These are phyloP conservation scores for Pangasianodon gigas DNA, from an alignment of 2,113 vertebrate genomes.

Conservation along the genomic window DNA sequence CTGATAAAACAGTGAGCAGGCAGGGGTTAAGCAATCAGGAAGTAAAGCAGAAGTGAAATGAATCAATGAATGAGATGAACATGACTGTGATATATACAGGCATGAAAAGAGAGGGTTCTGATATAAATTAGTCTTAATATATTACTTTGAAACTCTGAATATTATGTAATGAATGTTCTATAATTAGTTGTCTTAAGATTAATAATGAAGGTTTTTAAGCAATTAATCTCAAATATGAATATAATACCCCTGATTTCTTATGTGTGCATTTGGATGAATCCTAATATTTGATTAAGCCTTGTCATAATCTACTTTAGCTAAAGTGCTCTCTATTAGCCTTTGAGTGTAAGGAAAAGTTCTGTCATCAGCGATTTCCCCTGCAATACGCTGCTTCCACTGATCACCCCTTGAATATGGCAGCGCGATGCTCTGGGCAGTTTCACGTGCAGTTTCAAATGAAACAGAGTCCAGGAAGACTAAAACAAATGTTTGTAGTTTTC, in stretches of 20 bases:
- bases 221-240: background rate
- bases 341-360: constrained; percentile 5
- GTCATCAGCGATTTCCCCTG: constrained; percentile 26
- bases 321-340: constrained; percentile 37
- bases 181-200: constrained; percentile 24
- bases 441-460: no score
- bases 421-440: background rate
- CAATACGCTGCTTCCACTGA: background rate
- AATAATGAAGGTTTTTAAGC: background rate
- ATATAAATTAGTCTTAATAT: background rate
- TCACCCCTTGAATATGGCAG: background rate
- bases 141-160: background rate
- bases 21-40: no score
- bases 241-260: background rate
- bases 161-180: background rate
- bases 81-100: background rate
- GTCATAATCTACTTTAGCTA: constrained; percentile 10
- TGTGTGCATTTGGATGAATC: constrained; percentile 12
- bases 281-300: constrained; percentile 35
- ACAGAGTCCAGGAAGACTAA: no score
- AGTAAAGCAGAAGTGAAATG: background rate
- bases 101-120: background rate
- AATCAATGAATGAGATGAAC: background rate
- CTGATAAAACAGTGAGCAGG: no score
- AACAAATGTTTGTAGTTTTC: no score